Conservation (phyloP, 2,113 vertebrate genomes). For the Cyanistes caeruleus region DNA sequence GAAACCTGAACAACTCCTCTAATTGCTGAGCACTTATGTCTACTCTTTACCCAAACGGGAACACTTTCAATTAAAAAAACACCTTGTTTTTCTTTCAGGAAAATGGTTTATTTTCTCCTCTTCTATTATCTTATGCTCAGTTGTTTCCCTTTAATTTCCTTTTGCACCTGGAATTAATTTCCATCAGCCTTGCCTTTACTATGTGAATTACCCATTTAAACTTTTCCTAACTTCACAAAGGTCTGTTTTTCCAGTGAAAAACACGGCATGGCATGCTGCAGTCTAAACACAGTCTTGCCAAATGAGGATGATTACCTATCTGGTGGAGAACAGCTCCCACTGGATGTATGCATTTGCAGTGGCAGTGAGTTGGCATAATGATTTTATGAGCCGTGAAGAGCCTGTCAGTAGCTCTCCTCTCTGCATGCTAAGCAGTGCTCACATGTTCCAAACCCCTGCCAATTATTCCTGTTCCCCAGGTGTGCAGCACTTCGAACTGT, state of each 20-base stretch:
- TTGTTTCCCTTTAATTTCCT: conserved; percentile 45
- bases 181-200: not conserved
- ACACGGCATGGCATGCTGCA: not conserved
- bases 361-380: not conserved
- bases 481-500: not conserved
- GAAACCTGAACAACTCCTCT: not conserved
- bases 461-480: not conserved
- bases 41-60: not conserved
- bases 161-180: conserved; percentile 56
- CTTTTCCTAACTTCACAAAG: not conserved
- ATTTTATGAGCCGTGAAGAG: conserved; percentile 22
- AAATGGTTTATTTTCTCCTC: conserved; percentile 5
- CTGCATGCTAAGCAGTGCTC: not conserved
- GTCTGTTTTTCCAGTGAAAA: not conserved
- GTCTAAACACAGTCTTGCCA: not conserved
- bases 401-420: not conserved
- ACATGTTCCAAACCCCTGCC: not conserved
- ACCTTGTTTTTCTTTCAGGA: conserved; percentile 18
- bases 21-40: not conserved
- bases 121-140: conserved; percentile 11
- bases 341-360: not conserved
- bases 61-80: not conserved
- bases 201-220: conserved; percentile 38
- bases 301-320: not conserved
- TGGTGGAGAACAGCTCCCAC: conserved; percentile 18